Evolutionary conservation across 92 coral and sea anemone genomes (phyloP).

Genomic region (Phenganax marumi): DNA sequence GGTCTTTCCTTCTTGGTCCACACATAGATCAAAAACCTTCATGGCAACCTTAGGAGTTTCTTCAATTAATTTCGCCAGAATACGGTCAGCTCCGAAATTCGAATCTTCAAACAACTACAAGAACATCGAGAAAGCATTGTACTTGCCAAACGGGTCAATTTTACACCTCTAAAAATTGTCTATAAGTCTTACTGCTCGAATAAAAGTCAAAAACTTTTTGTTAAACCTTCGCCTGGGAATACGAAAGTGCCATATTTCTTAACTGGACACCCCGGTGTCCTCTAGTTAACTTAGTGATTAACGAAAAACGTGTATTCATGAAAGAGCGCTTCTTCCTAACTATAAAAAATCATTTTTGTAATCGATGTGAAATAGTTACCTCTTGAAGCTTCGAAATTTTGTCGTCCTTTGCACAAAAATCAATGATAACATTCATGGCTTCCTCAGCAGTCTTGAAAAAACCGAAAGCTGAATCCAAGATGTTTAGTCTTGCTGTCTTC

Average conservation of each 20-base stretch:
- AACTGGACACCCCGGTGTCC: too few relatives aligned
- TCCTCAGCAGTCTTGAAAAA: constrained; percentile 6
- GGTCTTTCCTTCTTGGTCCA: not conserved
- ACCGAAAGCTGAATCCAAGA: constrained; percentile 19
- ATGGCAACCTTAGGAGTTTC: constrained; percentile 23
- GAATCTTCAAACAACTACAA: constrained; percentile 33
- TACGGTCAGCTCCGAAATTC: constrained; percentile 21
- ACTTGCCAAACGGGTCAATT: not conserved
- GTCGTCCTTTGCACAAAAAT: not conserved
- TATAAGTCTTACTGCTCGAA: not conserved
- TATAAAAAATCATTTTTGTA: too few relatives aligned
- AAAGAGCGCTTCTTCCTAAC: too few relatives aligned
- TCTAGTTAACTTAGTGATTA: too few relatives aligned
- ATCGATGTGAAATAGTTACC: not conserved
- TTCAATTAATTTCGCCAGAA: constrained; percentile 29
- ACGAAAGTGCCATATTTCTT: too few relatives aligned
- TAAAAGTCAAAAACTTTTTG: too few relatives aligned
- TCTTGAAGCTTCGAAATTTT: not conserved
- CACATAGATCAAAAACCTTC: constrained; percentile 20
- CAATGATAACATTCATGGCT: not conserved
- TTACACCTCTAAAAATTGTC: not conserved
- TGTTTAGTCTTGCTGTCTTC: too few relatives aligned
- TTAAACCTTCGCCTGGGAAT: too few relatives aligned
- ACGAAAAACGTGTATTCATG: too few relatives aligned
- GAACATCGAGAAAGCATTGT: not conserved